phyloP scores from a whole-genome alignment of 2,888 invertebrate genomes.

The Sympetrum striolatum region DNA sequence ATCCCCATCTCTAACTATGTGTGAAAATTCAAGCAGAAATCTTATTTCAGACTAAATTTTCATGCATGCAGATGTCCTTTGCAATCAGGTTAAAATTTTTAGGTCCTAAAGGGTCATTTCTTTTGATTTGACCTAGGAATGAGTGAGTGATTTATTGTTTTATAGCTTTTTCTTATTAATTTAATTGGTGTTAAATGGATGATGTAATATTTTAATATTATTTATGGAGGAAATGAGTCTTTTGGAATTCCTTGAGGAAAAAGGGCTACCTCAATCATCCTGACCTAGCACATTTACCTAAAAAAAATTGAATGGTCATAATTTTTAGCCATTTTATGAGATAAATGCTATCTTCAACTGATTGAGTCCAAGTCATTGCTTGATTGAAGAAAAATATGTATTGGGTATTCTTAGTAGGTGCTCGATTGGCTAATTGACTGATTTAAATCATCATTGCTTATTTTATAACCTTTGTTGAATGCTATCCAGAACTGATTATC shows the following conservation, averaged over 20 bases:
- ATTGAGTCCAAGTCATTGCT: background rate
- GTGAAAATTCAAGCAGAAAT: no score
- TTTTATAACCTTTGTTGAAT: no score
- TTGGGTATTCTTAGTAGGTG: background rate
- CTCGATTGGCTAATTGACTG: background rate
- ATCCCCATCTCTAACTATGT: no score
- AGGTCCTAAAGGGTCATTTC: background rate
- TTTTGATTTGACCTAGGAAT: background rate
- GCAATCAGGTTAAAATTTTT: background rate
- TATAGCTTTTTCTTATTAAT: background rate
- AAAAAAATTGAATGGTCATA: no score
- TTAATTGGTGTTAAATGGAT: background rate
- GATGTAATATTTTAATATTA: background rate
- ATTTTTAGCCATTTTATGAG: background rate
- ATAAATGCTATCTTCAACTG: background rate
- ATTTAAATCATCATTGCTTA: no score
- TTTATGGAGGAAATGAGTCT: background rate
- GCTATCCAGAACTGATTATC: no score
- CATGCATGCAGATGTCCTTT: background rate
- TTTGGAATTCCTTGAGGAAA: constrained; percentile 15
- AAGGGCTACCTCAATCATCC: constrained; percentile 19
- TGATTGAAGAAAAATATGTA: background rate
- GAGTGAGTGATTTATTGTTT: background rate
- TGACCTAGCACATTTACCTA: background rate
- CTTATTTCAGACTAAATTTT: background rate